Base-by-base conservation (phyloP, 2,888 invertebrate genomes). In the Drosophila anceps region DNA sequence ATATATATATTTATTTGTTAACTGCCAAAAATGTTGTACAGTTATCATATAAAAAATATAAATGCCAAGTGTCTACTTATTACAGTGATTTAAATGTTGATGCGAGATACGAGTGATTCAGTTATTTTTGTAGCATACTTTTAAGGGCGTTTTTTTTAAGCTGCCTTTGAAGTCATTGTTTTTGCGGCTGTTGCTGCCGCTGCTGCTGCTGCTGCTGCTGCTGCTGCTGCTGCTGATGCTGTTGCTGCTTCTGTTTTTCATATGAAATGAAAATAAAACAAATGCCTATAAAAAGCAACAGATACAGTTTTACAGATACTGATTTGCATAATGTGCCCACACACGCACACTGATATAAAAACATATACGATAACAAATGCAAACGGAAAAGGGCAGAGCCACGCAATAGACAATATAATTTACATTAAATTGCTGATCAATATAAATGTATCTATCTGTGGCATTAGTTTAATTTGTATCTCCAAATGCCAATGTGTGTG, bases 371-470 rank as follows among this genome's bases (percentile, higher is more conserved):
- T 37, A 64, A 65, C 67, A 66, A 53, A 76, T 29, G 41, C 58
- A 41, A 54, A 62, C 54, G 33, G 27, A 35, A 66, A 58, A 67
- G 54, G 66, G 58, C 61, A 62, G 58, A 53, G 41, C 43, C 55
- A 69, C 60, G 69, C 66, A 72, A 80, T 75, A 83, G 79, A 79
- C 86, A 81, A 81, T 83, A 85, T 88, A 85, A 88, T 88, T 86
- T 85, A 88, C 86, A 85, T 85, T 86, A 83, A 88, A 88, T 88
- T 84, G 81, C 84, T 86, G 86, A 86, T 88, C 88, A 85, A 88
- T 88, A 86, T 84, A 85, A 86, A 84, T 88, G 88, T 84, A 88
- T 86, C 84, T 79, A 81, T 71, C 69, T 57, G 48, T 76, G 76
- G 87, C 84, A 84, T 86, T 84, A 84, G 88, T 88, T 84, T 85